Conservation (phyloP, 2,888 invertebrate genomes). For the Idaea straminata region DNA sequence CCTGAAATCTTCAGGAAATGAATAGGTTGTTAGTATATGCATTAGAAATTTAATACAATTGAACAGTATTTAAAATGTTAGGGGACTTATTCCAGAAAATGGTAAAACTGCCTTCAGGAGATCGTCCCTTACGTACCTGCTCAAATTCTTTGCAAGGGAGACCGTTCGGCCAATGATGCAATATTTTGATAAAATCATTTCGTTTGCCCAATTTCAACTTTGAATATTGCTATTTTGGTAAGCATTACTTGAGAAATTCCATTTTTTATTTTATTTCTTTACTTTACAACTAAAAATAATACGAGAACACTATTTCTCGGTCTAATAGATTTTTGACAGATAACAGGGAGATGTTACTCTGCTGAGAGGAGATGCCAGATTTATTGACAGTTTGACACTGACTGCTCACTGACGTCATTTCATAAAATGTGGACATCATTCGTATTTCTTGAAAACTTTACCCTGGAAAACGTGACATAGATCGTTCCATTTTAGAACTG, state of each 20-base stretch:
- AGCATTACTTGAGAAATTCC: conserved; percentile 22
- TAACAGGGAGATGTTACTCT: no score
- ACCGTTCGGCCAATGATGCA: conserved; percentile 33
- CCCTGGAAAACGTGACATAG: no score
- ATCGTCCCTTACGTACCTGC: background rate
- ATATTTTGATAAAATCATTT: conserved; percentile 51
- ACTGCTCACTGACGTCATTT: no score
- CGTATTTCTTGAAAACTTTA: no score
- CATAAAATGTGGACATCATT: no score
- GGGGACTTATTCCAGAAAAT: background rate
- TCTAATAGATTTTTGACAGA: no score
- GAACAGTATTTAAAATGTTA: background rate
- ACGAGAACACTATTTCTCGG: no score
- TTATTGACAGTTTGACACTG: no score
- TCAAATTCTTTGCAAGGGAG: conserved; percentile 30
- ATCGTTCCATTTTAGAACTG: no score
- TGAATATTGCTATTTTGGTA: background rate
- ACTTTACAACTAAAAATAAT: no score
- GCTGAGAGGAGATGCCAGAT: no score
- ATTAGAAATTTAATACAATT: background rate
- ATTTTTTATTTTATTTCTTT: conserved; percentile 4
- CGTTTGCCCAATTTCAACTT: conserved; percentile 15
- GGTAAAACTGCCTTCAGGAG: background rate
- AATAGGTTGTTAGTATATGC: conserved; percentile 6
- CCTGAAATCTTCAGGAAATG: conserved; percentile 69